Evolutionary conservation across 2,888 invertebrate genomes (phyloP).

Genomic region (Drosophila lacicola): DNA sequence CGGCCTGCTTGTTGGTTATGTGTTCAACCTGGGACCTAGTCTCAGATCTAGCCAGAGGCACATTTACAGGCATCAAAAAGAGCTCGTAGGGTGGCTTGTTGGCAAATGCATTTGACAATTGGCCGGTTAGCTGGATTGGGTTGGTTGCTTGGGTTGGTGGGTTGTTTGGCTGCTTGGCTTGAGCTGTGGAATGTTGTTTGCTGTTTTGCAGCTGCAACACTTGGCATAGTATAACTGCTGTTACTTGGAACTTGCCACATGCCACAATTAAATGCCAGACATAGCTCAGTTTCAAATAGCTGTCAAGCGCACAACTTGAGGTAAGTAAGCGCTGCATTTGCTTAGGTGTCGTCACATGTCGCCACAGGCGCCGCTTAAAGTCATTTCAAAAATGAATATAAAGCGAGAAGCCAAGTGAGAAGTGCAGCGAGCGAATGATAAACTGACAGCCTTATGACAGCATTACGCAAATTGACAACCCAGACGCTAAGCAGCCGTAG

Average conservation of each 20-base stretch:
- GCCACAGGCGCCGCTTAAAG: constrained; percentile 53
- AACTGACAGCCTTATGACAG: constrained; percentile 79
- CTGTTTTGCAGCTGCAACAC: constrained; percentile 50
- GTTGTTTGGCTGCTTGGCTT: constrained; percentile 22
- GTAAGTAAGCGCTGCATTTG: constrained; percentile 10
- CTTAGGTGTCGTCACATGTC: constrained; percentile 68
- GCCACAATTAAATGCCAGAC: constrained; percentile 69
- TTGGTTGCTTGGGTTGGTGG: constrained; percentile 18
- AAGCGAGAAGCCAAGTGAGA: constrained; percentile 34
- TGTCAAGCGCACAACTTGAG: constrained; percentile 23
- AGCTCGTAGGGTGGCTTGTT: constrained; percentile 62
- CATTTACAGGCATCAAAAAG: constrained; percentile 27
- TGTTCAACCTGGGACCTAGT: constrained; percentile 21
- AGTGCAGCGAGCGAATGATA: constrained; percentile 64
- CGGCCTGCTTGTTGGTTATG: constrained; percentile 31
- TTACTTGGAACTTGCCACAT: constrained; percentile 60
- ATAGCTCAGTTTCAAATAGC: constrained; percentile 54
- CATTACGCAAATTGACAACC: constrained; percentile 74
- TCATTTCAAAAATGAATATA: constrained; percentile 44
- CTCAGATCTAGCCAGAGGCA: constrained; percentile 7
- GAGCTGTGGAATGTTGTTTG: constrained; percentile 55
- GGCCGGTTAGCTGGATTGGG: constrained; percentile 47
- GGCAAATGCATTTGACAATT: constrained; percentile 63
- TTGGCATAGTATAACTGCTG: constrained; percentile 20
- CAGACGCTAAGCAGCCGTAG: constrained; percentile 50